phyloP scores from a whole-genome alignment of 2,113 vertebrate genomes.

The Callionymus lyra region DNA sequence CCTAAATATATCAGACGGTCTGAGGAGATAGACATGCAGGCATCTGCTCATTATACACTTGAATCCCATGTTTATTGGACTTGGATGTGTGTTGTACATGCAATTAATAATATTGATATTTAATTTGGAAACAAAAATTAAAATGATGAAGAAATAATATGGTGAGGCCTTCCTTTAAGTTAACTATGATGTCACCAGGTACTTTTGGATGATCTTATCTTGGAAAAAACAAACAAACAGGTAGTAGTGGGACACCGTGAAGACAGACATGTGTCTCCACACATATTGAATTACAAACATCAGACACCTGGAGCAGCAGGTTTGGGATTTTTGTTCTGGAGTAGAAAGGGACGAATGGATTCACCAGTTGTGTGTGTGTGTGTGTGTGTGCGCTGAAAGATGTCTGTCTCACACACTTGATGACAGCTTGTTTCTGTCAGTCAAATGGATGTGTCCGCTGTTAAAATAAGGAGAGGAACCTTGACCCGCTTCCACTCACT shows the following conservation, averaged over 20 bases:
- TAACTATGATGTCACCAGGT: slow-evolving; percentile 15
- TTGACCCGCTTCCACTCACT: neutral
- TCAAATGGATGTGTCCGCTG: neutral
- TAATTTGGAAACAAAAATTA: no score
- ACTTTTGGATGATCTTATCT: neutral
- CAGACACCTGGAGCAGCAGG: neutral
- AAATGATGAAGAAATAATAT: no score
- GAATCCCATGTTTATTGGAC: no score
- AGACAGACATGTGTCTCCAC: neutral
- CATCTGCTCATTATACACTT: no score
- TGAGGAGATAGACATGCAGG: no score
- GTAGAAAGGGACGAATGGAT: neutral
- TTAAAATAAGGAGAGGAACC: neutral
- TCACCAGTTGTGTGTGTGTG: neutral
- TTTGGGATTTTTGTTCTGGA: slow-evolving; percentile 6
- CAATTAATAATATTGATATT: no score
- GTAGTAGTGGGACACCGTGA: slow-evolving; percentile 3
- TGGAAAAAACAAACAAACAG: slow-evolving; percentile 13
- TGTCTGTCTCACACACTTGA: slow-evolving; percentile 3
- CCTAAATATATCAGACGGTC: no score
- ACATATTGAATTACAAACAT: no score
- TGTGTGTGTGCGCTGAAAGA: neutral
- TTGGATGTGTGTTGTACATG: no score
- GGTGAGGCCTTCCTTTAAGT: no score
- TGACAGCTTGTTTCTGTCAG: slow-evolving; percentile 14